Conservation (phyloP, 1,140 invertebrate species). For the Drosophila quadrilineata region DNA sequence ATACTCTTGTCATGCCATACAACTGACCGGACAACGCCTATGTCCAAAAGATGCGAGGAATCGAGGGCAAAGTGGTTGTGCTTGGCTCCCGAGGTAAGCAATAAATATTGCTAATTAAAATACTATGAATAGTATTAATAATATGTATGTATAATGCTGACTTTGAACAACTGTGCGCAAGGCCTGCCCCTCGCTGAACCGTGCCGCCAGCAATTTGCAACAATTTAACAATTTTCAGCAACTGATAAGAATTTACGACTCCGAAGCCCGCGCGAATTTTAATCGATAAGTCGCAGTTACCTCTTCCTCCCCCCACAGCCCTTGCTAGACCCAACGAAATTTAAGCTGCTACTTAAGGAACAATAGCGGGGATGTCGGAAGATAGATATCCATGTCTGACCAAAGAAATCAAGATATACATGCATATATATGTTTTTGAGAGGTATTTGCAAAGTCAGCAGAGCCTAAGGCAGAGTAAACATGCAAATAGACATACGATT, state of each 20-base stretch:
- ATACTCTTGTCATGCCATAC: conserved; percentile 39
- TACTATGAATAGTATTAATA: no score
- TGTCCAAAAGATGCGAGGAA: conserved; percentile 84
- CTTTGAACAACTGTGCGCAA: conserved; percentile 39
- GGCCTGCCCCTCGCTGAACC: conserved; percentile 1
- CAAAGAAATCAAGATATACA: no score
- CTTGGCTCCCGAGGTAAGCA: conserved; percentile 89
- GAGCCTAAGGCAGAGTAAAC: not conserved
- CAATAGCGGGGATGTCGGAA: no score
- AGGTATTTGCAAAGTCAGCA: conserved; percentile 26
- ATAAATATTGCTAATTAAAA: conserved; percentile 18
- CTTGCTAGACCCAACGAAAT: no score
- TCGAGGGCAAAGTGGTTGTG: conserved; percentile 92
- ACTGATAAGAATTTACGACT: not conserved
- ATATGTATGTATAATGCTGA: conserved; percentile 37
- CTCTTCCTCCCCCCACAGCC: no score
- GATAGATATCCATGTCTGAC: no score
- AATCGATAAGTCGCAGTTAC: conserved; percentile 30
- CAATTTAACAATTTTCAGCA: conserved; percentile 3
- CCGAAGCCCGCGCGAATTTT: conserved; percentile 24
- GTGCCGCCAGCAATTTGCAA: not conserved
- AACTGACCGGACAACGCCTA: conserved; percentile 45
- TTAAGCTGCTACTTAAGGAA: no score
- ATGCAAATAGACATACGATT: not conserved
- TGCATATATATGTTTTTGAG: no score